Evolutionary conservation across 2,113 vertebrate genomes (phyloP), one percentile per base, ranked within the genome.

Genomic region (Zingel zingel): DNA sequence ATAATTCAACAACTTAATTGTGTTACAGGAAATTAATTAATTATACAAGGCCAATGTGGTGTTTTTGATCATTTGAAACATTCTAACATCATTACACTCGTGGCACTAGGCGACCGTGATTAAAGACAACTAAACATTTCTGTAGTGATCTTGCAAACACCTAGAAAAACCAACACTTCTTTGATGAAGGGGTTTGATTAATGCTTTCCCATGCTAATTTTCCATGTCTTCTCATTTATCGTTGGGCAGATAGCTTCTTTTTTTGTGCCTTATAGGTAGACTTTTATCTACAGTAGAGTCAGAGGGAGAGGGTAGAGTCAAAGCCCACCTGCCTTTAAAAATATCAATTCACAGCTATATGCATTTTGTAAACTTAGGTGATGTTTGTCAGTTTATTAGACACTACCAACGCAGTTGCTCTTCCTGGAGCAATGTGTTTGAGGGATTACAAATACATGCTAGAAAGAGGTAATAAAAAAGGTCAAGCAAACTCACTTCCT

Each of bases 1-100:
- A 48, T 8, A 4, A 81, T 56, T 13, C 64, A 82, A 58, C 73
- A 54, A 50, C 70, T 78, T 80, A 65, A 79, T 73, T 81, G 16
- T 74, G 61, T 82, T 58, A 50, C 33, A 57, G 56, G 45, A 54
- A 61, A 78, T 56, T 53, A 33, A 81, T 82, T 63, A 54, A 62
- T 72, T 76, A 56, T 33, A 77, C 18, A 33, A 47, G 15, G 79
- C 73, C 57, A 53, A 33, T 76, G 39, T 36, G 8, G 19, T 57
- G 5, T 68, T 43, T 83, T 54, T 71, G 12, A 56, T 57, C 11
- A 62, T 54, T 81, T 74, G 19, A 27, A 78, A 56, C 4, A 66
- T 43, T 73, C 43, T 25, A n/a, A 76, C 1, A 43, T 33, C 21
- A 66, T 45, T 33, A 15, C 25, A 47, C 33, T 67, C 36, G 5